These are phyloP conservation scores for Cantharis lateralis DNA, from an alignment of 2,888 invertebrate genomes.

Conservation along the genomic window DNA sequence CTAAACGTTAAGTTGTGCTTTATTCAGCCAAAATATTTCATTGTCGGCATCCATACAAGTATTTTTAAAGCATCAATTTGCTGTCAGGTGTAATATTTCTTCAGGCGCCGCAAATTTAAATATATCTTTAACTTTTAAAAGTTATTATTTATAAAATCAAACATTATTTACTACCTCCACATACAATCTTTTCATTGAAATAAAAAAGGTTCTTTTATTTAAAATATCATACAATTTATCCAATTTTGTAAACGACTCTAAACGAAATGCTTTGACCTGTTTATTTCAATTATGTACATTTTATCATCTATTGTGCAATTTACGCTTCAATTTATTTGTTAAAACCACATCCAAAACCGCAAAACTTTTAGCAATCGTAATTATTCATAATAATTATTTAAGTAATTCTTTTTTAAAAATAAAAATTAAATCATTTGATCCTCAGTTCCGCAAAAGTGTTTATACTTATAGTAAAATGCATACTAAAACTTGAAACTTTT, in stretches of 20 bases:
- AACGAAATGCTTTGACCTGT: background rate
- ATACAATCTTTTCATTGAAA: background rate
- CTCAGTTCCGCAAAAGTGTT: too few relatives aligned
- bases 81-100: background rate
- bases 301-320: background rate
- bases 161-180: background rate
- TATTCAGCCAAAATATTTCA: background rate
- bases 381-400: too few relatives aligned
- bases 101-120: background rate
- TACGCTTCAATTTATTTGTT: background rate
- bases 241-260: background rate
- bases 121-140: background rate
- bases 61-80: background rate
- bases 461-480: too few relatives aligned
- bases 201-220: background rate
- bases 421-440: too few relatives aligned
- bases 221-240: background rate
- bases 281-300: background rate
- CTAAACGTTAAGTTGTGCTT: background rate
- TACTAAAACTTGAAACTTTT: too few relatives aligned
- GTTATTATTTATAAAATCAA: background rate
- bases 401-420: too few relatives aligned
- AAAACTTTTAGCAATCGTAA: background rate
- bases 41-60: background rate
- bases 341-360: constrained; percentile 11